These are phyloP conservation scores for Atta colombica DNA, from an alignment of 1,140 invertebrate species.

Conservation along the genomic window DNA sequence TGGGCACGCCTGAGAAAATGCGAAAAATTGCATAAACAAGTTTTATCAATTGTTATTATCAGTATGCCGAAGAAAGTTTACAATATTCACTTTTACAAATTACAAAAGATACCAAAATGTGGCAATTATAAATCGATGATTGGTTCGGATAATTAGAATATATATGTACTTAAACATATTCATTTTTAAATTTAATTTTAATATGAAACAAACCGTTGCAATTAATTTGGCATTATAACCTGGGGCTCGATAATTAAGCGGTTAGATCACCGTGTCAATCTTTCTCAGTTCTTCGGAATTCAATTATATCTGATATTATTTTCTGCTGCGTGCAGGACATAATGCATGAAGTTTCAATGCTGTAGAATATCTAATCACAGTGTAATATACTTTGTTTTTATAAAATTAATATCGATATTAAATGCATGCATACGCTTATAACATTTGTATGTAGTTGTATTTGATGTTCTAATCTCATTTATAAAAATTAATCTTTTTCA, in stretches of 20 bases:
- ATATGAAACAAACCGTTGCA: neutral
- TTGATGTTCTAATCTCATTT: neutral
- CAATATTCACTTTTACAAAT: conserved; percentile 12
- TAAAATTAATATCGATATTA: conserved; percentile 27
- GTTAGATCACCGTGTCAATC: neutral
- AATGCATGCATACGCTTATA: neutral
- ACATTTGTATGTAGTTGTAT: neutral
- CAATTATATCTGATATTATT: conserved; percentile 49
- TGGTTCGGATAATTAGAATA: neutral
- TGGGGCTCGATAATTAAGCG: conserved; percentile 10
- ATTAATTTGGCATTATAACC: conserved; percentile 11
- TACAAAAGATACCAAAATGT: neutral
- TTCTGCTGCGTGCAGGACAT: neutral
- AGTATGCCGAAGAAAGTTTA: neutral
- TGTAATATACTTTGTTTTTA: neutral
- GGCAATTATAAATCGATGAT: too few relatives aligned
- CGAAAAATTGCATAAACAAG: neutral
- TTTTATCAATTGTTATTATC: conserved; percentile 31
- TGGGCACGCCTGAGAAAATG: conserved; percentile 91
- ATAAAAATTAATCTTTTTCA: neutral
- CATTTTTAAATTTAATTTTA: conserved; percentile 10
- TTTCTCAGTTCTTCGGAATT: conserved; percentile 6
- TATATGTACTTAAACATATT: neutral
- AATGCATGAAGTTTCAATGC: conserved; percentile 17
- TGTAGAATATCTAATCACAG: neutral